Conservation (phyloP, 2,888 invertebrate genomes). For the Dendrolimus houi region DNA sequence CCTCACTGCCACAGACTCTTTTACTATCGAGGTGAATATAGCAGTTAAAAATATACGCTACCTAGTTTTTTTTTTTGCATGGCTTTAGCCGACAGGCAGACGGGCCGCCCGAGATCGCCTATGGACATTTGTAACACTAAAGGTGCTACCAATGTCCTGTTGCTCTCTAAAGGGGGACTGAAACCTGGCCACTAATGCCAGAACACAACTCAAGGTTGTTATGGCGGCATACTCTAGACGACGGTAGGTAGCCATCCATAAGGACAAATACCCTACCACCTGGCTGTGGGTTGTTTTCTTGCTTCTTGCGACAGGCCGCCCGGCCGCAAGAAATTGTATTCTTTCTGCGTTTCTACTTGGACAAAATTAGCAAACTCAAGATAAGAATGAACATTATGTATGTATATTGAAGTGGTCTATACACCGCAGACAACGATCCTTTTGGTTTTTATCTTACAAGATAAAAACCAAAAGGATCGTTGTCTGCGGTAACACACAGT, state of each 20-base stretch:
- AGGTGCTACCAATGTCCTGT: neutral
- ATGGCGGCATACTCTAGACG: neutral
- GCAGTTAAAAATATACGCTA: no score
- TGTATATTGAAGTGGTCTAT: no score
- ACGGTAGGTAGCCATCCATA: neutral
- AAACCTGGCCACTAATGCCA: neutral
- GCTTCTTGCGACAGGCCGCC: neutral
- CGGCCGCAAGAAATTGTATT: neutral
- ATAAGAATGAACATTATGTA: no score
- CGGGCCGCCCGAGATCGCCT: neutral
- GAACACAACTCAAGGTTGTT: neutral
- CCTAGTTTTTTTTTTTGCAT: no score
- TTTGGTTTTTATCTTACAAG: no score
- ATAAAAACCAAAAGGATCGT: no score
- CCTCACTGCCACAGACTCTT: conserved; percentile 79
- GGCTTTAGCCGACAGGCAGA: neutral
- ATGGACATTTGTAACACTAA: neutral
- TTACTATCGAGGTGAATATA: conserved; percentile 77
- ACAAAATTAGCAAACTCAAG: no score
- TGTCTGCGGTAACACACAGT: no score
- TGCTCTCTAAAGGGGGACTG: neutral
- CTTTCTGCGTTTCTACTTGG: neutral
- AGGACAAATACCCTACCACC: neutral
- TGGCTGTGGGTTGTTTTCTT: neutral
- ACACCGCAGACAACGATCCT: no score